Evolutionary conservation across 2,113 vertebrate genomes (phyloP), one percentile per base, ranked within the genome.

Genomic region (Cathartes aura): DNA sequence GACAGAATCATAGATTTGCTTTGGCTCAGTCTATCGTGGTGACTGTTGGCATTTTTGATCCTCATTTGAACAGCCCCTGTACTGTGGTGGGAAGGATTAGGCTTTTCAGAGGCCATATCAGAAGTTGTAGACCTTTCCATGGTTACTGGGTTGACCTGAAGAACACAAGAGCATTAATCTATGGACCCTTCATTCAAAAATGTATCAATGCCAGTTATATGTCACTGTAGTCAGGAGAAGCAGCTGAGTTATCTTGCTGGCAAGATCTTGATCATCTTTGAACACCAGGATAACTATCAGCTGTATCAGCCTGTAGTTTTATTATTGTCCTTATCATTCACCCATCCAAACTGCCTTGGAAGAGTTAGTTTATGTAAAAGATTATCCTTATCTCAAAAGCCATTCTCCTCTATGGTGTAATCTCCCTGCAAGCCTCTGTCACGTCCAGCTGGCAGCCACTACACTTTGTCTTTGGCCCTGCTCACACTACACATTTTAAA

Each of bases 1-100:
- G 98, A 97, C 24, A 99, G 95, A 94, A 99, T 98, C 98, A 99
- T 98, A 22, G 98, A 99, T 98, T 98, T 99, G 90, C 98, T 98
- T 95, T 99, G 98, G 94, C 98, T 98, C 86, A 98, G 97, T 67
- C 98, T 98, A 53, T 98, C 98, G 0, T 98, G 98, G 97, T 98
- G 98, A 68, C 93, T 98, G 96, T 92, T 98, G 88, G 96, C 93
- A 95, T 92, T 98, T 98, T 98, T 99, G 86, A 98, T 98, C 96
- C 98, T 98, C 98, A 98, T 98, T 97, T 98, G 98, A 91, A 98
- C 98, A 93, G 97, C 95, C 42, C 97, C 98, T 0, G 95, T 84
- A 75, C 93, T 90, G 76, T 97, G 98, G 26, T 95, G 88, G 66
- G 97, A 91, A 82, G 98, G 94, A 96, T 94, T 97, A 75, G 96